Evolutionary conservation across 2,888 invertebrate genomes (phyloP).

Genomic region (Maniola hyperantus): DNA sequence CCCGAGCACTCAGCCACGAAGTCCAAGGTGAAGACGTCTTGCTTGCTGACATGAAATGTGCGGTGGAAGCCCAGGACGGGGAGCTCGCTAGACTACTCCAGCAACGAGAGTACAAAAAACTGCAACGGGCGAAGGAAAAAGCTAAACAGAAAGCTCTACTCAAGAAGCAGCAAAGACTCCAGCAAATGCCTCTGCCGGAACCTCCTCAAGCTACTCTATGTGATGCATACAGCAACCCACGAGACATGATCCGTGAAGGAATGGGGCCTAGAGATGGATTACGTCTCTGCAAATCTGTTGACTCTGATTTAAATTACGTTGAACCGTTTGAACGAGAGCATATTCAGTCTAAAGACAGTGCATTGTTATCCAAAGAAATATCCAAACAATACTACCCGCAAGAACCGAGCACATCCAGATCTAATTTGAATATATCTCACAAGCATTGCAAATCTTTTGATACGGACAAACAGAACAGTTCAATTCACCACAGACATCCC

Average conservation of each 20-base stretch:
- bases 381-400: conserved; percentile 68
- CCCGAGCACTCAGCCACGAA: conserved; percentile 67
- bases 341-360: conserved; percentile 75
- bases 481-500: conserved; percentile 67
- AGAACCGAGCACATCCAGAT: conserved; percentile 57
- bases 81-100: conserved; percentile 73
- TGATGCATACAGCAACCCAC: conserved; percentile 76
- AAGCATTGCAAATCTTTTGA: conserved; percentile 61
- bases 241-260: conserved; percentile 61
- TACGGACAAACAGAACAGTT: conserved; percentile 50
- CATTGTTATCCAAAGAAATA: conserved; percentile 68
- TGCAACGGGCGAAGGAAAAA: conserved; percentile 75
- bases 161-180: conserved; percentile 70
- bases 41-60: conserved; percentile 73
- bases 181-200: conserved; percentile 44
- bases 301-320: conserved; percentile 76
- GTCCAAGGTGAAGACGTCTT: conserved; percentile 66
- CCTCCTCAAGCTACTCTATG: conserved; percentile 63
- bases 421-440: conserved; percentile 54
- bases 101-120: conserved; percentile 75
- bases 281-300: conserved; percentile 75
- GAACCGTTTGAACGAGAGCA: conserved; percentile 78
- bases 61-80: conserved; percentile 77
- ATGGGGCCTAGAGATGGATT: conserved; percentile 48
- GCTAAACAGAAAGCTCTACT: conserved; percentile 73